Evolutionary conservation across 2,888 invertebrate genomes (phyloP).

Genomic region (Leucozona laternaria): DNA sequence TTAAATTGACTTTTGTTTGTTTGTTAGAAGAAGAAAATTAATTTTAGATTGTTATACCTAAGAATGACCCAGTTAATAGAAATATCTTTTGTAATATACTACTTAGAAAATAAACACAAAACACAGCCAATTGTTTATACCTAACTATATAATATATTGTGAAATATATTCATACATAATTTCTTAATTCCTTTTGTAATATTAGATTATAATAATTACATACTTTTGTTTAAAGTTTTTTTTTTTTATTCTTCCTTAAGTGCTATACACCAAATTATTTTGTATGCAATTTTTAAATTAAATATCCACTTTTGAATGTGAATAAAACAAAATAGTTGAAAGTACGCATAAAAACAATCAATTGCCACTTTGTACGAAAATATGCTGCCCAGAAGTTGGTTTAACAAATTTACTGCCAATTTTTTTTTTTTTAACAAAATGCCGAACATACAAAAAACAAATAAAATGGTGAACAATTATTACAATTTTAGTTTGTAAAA

Average conservation of each 20-base stretch:
- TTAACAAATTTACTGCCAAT: conserved; percentile 70
- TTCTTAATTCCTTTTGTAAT: conserved; percentile 63
- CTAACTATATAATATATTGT: conserved; percentile 46
- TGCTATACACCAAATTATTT: conserved; percentile 73
- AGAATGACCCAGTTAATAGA: conserved; percentile 65
- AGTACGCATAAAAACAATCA: conserved; percentile 19
- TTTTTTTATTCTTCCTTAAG: conserved; percentile 72
- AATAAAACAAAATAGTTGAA: conserved; percentile 12
- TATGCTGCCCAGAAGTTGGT: conserved; percentile 51
- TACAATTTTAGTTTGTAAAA: conserved; percentile 63
- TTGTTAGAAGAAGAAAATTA: conserved; percentile 44
- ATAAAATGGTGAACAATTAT: conserved; percentile 58
- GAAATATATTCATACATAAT: conserved; percentile 37
- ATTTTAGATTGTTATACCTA: conserved; percentile 72
- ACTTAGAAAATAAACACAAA: conserved; percentile 67
- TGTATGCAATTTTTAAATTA: conserved; percentile 8
- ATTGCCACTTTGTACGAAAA: not conserved
- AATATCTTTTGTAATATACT: conserved; percentile 75
- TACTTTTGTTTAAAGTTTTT: conserved; percentile 64
- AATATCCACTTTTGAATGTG: too few species aligned
- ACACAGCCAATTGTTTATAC: conserved; percentile 73
- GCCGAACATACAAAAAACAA: conserved; percentile 21
- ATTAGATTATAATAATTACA: conserved; percentile 70
- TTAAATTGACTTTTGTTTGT: conserved; percentile 61
- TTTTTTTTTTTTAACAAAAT: conserved; percentile 18